Base-by-base conservation (phyloP, 2,797 vertebrate species). In the Pangasius krempfi region DNA sequence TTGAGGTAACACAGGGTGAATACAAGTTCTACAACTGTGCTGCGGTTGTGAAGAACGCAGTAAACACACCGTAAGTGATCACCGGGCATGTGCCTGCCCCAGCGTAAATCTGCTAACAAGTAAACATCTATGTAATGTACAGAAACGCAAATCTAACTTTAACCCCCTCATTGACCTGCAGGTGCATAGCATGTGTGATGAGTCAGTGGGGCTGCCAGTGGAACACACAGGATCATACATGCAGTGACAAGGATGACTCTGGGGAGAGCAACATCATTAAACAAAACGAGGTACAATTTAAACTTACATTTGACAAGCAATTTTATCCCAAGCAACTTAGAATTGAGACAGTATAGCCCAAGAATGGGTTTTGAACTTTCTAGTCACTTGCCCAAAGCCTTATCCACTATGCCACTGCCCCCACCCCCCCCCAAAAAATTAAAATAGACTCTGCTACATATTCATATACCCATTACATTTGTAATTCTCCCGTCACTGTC, bases 201-300 rank as follows among this genome's bases (percentile, higher is more conserved):
- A 98, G 97, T 92, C 92, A 94, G 78, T 99, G 98, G 98, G 95
- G 97, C 78, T 99, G 98, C 90, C 97, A 98, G 93, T 99, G 98
- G 98, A 95, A 97, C 91, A 94, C 96, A 90, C 90, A 84, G 44
- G 94, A 94, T 56, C 95, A 96, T 56, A 94, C 91, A 87, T 98
- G 95, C 92, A 96, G 95, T 13, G 94, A 94, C 85, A 79, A 93
- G 25, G 93, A 95, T 5, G 94, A 95, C 0, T 85, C 91, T 0
- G 92, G 90, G 0, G 33, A 30, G 1, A 64, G 83, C 0, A 91
- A 96, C 91, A 94, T 98, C 4, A 92, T 98, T 86, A 96, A 95
- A 54, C 96, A 96, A 72, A 93, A 95, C 66, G 93, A 97, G 97
- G 98, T 98, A 7, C 25, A 27, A 37, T 83, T 47, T 1, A n/a